These are phyloP conservation scores for Alauda arvensis DNA, from an alignment of 2,797 vertebrate genomes.

Conservation along the genomic window DNA sequence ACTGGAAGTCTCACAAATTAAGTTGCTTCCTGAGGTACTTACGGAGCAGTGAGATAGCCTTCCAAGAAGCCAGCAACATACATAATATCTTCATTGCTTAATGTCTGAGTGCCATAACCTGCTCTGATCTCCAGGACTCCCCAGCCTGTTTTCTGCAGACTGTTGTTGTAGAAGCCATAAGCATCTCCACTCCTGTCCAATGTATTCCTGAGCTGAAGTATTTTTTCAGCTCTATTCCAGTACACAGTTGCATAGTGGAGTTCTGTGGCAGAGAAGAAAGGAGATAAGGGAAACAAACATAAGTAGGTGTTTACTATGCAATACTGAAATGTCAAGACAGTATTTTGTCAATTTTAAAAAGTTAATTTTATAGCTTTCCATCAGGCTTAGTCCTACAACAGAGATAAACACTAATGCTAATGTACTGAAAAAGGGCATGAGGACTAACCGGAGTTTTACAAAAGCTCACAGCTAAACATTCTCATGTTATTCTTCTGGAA, in stretches of 20 bases:
- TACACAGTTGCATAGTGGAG: slow-evolving; percentile 79
- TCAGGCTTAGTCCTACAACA: not conserved
- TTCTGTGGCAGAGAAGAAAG: slow-evolving; percentile 38
- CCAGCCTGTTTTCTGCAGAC: slow-evolving; percentile 82
- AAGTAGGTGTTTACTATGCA: not conserved
- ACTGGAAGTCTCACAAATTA: not conserved
- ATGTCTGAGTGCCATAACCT: slow-evolving; percentile 77
- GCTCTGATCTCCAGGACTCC: slow-evolving; percentile 86
- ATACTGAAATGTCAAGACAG: not conserved
- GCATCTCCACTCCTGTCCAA: slow-evolving; percentile 82
- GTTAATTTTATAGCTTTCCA: not conserved
- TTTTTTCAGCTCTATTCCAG: slow-evolving; percentile 77
- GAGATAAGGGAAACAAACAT: not conserved
- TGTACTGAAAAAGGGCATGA: not conserved
- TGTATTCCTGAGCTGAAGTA: slow-evolving; percentile 70
- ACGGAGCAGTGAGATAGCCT: slow-evolving; percentile 88
- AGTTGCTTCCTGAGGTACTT: slow-evolving; percentile 63
- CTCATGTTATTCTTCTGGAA: not conserved
- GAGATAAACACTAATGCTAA: not conserved
- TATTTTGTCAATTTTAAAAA: not conserved
- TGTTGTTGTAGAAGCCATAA: slow-evolving; percentile 86
- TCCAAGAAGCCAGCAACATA: slow-evolving; percentile 88
- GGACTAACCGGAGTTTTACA: not conserved
- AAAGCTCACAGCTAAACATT: not conserved
- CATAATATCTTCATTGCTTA: slow-evolving; percentile 80